Percentiles rank a stretch among this genome's conserved stretches.
Conservation (phyloP, 2,113 vertebrate species). For the Aplodontia rufa region DNA sequence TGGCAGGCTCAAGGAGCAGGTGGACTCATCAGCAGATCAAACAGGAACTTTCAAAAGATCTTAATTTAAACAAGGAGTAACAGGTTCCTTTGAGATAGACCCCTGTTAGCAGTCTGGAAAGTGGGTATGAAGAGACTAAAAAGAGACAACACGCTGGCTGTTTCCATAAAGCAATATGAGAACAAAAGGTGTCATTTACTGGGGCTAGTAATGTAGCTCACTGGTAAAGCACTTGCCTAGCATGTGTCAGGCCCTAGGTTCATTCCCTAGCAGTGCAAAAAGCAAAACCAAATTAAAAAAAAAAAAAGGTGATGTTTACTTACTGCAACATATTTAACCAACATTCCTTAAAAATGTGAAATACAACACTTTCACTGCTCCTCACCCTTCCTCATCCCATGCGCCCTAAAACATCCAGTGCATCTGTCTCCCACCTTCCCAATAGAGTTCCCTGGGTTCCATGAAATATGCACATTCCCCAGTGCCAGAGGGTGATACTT, state of each 20-base stretch:
- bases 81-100: neutral
- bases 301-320: neutral
- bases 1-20: neutral
- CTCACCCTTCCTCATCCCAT: neutral
- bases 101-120: neutral
- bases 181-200: neutral
- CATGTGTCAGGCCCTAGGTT: no score
- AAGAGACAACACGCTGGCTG: neutral
- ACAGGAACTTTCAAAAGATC: constrained; percentile 13
- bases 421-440: neutral
- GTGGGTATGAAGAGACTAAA: neutral
- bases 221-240: no score
- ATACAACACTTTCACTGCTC: neutral
- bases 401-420: neutral
- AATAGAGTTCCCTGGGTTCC: neutral
- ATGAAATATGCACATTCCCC: neutral
- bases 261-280: no score
- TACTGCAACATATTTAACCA: neutral
- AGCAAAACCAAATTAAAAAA: no score
- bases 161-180: constrained; percentile 15
- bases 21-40: neutral
- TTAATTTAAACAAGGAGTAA: neutral
- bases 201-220: no score
- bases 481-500: neutral
- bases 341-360: constrained; percentile 12